Evolutionary conservation across 2,888 invertebrate genomes (phyloP), one percentile per base, ranked within the genome.

Genomic region (Anoncus sp.): DNA sequence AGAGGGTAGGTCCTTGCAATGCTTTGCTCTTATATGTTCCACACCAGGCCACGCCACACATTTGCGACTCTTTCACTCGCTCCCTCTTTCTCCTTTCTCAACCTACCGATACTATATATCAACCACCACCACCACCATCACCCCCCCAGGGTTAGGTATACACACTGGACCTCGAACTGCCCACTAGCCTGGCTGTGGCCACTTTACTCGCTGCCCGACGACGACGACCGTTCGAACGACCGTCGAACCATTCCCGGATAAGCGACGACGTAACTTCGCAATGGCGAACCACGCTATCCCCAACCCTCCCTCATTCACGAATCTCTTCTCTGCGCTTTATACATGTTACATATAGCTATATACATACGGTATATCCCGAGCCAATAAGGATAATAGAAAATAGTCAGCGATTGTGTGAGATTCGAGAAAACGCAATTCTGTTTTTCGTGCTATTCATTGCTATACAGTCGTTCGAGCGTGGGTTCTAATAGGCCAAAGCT

Each of bases 381-480:
- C 75, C 83, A 83, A 81, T 83, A 80, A 79, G 78, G 78, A 77
- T 83, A 81, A 82, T 80, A 83, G 82, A 79, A 82, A 81, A 81
- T 83, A 75, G 73, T 74, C 74, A 47, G 66, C 62, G 60, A 70
- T 75, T 66, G 55, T 57, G 38, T n/a, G 53, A 60, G 55, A 57
- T 45, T 49, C 40, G 63, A 60, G 47, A 35, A 70, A 67, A 59
- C n/a, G 55, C 47, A 63, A 79, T 76, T 57, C 74, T 55, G 49
- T 74, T 62, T 75, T 59, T 40, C 27, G 18, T 5, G 24, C 63
- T 47, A 72, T 72, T 72, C 63, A 65, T 72, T 55, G 27, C 45
- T 24, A 38, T 4, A 53, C 27, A 31, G 53, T 49, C 57, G 14
- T 60, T 16, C 47, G 22, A 63, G 45, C n/a, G 45, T 24, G 24